Conservation (phyloP, 1,140 invertebrate genomes). For the Drosophila lacteicornis region DNA sequence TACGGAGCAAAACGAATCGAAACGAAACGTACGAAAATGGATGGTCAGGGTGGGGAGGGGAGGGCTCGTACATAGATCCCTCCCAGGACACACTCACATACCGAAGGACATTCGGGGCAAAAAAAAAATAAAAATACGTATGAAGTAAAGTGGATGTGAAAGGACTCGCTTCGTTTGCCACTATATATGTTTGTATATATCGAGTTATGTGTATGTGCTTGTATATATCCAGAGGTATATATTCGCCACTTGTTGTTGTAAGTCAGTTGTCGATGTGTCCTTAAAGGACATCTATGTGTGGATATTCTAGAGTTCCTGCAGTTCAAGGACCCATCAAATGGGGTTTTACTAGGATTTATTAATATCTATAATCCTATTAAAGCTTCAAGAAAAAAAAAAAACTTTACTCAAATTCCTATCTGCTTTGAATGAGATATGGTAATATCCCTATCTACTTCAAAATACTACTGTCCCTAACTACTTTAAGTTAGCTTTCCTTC, state of each 20-base stretch:
- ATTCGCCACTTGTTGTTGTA: conserved; percentile 49
- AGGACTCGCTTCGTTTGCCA: conserved; percentile 48
- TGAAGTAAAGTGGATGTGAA: conserved; percentile 35
- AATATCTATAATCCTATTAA: not conserved
- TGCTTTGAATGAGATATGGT: not conserved
- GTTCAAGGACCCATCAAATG: conserved; percentile 6
- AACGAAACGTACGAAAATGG: conserved; percentile 77
- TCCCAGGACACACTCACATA: conserved; percentile 32
- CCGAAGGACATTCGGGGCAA: conserved; percentile 49
- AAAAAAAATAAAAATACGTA: not conserved
- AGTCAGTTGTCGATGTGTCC: conserved; percentile 1
- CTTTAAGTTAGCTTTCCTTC: not conserved
- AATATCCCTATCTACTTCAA: not conserved
- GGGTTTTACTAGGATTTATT: not conserved
- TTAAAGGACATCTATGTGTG: conserved; percentile 1
- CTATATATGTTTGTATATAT: not conserved
- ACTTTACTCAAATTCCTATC: not conserved
- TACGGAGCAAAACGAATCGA: conserved; percentile 82
- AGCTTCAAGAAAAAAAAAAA: no score
- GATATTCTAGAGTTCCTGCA: not conserved
- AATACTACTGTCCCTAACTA: not conserved
- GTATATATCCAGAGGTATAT: not conserved
- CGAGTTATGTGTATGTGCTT: not conserved
- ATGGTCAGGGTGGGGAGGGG: conserved; percentile 11
- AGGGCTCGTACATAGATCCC: conserved; percentile 53